Percentiles rank a stretch among this genome's conserved stretches.
phyloP scores from a whole-genome alignment of 2,113 vertebrate genomes.

The Galeopterus variegatus region DNA sequence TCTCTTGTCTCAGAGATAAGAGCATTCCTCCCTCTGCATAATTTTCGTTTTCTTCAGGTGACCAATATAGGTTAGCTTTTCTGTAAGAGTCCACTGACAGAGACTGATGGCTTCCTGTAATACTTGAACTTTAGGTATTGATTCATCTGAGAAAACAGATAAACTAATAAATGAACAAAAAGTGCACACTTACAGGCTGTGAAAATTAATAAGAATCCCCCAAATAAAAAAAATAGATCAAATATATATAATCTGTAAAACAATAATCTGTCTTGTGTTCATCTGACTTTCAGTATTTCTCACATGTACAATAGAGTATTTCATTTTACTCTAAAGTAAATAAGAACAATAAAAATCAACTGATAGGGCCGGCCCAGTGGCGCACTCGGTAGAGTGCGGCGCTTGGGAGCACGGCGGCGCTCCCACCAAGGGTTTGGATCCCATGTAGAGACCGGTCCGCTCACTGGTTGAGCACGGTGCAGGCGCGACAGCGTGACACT shows the following conservation, averaged over 20 bases:
- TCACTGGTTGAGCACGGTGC: no score
- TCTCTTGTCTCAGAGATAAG: background rate
- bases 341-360: slow-evolving; percentile 8
- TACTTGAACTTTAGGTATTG: background rate
- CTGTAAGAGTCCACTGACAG: background rate
- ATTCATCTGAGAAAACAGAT: background rate
- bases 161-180: background rate
- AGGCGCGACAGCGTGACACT: no score
- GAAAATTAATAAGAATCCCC: background rate
- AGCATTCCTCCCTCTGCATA: background rate
- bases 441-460: no score
- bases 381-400: no score
- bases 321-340: background rate
- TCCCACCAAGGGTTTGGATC: no score
- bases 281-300: background rate
- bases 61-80: background rate
- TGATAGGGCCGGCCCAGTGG: no score
- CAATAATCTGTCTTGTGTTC: background rate
- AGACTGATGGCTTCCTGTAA: background rate
- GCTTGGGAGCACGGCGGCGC: no score
- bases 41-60: background rate
- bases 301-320: background rate
- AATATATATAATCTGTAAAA: background rate
- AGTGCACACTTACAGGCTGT: background rate
- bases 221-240: background rate